Evolutionary conservation across 2,797 vertebrate species (phyloP).

Genomic region (Onychomys torridus): DNA sequence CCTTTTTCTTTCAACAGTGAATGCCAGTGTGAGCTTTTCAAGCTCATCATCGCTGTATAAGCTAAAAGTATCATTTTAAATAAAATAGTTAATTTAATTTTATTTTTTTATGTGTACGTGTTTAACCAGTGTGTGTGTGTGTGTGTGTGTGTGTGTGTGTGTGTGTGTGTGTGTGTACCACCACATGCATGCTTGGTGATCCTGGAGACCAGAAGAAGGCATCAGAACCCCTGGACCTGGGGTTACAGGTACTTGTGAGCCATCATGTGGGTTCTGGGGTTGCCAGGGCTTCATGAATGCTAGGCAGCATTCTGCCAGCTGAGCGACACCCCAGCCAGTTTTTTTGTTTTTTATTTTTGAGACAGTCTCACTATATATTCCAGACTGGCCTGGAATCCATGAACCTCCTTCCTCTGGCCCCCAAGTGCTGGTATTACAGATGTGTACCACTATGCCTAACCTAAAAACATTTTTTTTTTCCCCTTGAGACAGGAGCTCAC

Average conservation of each 20-base stretch:
- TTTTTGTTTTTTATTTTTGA: background rate
- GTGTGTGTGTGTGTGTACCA: background rate
- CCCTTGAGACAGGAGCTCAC: background rate
- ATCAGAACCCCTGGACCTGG: background rate
- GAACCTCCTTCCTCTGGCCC: background rate
- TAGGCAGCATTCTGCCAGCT: background rate
- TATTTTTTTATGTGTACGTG: background rate
- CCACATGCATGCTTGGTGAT: background rate
- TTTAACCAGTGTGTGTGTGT: background rate
- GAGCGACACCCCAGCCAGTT: background rate
- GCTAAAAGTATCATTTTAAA: background rate
- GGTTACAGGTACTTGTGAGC: no score
- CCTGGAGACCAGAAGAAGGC: background rate
- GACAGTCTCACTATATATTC: background rate
- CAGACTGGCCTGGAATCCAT: background rate
- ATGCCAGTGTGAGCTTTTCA: background rate
- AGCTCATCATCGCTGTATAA: background rate
- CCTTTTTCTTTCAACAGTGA: background rate
- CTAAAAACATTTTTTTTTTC: background rate
- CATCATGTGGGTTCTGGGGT: background rate
- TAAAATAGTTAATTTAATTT: background rate
- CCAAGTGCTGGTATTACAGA: background rate
- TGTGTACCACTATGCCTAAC: background rate
- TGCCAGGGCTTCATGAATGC: no score
- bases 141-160: no score